phyloP scores from a whole-genome alignment of 2,797 vertebrate genomes.

The Gambusia yucatana region DNA sequence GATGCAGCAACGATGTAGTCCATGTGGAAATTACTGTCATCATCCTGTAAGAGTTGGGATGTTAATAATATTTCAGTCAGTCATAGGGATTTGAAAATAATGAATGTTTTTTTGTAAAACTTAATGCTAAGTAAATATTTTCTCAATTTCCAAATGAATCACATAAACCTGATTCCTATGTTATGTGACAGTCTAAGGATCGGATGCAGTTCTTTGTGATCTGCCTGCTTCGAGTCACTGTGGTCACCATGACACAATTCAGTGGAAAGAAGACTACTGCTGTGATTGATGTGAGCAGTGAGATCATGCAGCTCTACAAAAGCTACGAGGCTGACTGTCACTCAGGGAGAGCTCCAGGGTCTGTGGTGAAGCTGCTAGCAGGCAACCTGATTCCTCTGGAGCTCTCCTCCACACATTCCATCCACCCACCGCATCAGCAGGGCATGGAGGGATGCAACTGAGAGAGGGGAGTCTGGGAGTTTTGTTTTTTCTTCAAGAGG shows the following conservation, averaged over 20 bases:
- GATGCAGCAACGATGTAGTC: conserved; percentile 88
- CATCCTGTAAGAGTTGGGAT: conserved; percentile 76
- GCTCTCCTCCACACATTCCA: conserved; percentile 79
- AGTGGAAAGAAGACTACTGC: conserved; percentile 59
- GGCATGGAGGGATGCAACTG: conserved; percentile 48
- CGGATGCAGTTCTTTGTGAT: conserved; percentile 30
- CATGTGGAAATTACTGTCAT: conserved; percentile 85
- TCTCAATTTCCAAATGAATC: neutral
- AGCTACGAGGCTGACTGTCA: conserved; percentile 53
- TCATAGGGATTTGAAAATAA: neutral
- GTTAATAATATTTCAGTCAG: conserved; percentile 12
- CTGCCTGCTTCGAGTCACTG: conserved; percentile 58
- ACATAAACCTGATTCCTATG: conserved; percentile 7
- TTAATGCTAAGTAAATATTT: neutral
- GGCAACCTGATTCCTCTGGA: conserved; percentile 76
- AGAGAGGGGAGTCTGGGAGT: conserved; percentile 41
- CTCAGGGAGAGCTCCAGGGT: conserved; percentile 59
- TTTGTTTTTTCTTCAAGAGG: conserved; percentile 53
- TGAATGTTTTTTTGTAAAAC: neutral
- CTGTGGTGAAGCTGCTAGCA: conserved; percentile 50
- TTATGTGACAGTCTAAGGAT: conserved; percentile 17
- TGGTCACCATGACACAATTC: conserved; percentile 52
- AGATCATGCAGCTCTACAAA: conserved; percentile 68
- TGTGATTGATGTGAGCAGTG: conserved; percentile 66
- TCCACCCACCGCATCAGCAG: conserved; percentile 55